Percentiles rank a stretch among this genome's conserved stretches.
These are phyloP conservation scores for Drosophila neocordata DNA, from an alignment of 1,140 invertebrate species.

Conservation along the genomic window DNA sequence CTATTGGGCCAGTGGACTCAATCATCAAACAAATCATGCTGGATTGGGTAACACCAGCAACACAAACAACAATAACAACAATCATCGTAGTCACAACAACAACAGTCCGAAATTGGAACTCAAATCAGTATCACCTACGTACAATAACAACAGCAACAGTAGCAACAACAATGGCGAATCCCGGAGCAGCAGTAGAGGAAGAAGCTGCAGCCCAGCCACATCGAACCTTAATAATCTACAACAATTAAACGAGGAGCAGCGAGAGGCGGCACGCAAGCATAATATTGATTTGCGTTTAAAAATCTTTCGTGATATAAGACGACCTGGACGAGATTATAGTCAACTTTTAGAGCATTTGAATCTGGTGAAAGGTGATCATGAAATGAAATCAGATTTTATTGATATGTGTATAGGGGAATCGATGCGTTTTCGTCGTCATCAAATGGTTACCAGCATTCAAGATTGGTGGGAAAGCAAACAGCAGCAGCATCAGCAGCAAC, in stretches of 20 bases:
- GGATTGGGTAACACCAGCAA: constrained; percentile 9
- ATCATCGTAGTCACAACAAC: constrained; percentile 20
- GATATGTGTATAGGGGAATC: constrained; percentile 91
- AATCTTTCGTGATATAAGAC: constrained; percentile 85
- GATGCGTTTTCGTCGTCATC: constrained; percentile 90
- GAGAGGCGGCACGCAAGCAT: constrained; percentile 82
- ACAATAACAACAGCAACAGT: constrained; percentile 17
- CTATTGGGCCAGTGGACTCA: constrained; percentile 61
- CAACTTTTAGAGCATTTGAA: constrained; percentile 88
- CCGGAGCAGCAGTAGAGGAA: not conserved
- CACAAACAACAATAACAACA: constrained; percentile 31
- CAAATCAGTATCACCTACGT: constrained; percentile 18
- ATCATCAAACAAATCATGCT: constrained; percentile 30
- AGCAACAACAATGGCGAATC: constrained; percentile 37
- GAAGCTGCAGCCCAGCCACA: constrained; percentile 3
- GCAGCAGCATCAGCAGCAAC: constrained; percentile 25
- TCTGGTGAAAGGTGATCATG: constrained; percentile 88
- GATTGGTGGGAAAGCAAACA: constrained; percentile 82
- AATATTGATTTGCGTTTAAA: constrained; percentile 83
- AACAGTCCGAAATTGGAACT: constrained; percentile 39
- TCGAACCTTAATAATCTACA: constrained; percentile 28
- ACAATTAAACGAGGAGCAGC: constrained; percentile 72
- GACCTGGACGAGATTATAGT: constrained; percentile 86
- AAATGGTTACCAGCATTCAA: constrained; percentile 85
- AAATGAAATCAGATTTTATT: constrained; percentile 88